A percentile compares a stretch with the other conserved stretches of the same genome.
Conservation (phyloP, 2,888 invertebrate species). For the Aphrophora alni region DNA sequence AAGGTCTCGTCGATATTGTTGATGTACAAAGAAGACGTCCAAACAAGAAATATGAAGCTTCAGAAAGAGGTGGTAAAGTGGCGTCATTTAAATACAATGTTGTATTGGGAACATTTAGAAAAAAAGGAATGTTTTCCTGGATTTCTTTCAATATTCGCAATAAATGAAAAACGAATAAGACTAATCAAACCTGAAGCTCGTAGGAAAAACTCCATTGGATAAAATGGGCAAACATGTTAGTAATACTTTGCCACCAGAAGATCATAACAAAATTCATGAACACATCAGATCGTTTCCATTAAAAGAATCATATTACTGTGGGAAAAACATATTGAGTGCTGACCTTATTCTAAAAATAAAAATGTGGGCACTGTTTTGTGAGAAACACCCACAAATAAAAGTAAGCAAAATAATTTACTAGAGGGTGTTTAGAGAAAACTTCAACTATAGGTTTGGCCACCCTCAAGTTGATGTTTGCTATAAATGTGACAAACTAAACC, state of each 20-base stretch:
- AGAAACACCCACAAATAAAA: conserved; percentile 9
- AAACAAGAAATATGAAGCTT: too few species aligned
- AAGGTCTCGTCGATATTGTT: too few species aligned
- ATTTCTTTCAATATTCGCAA: too few species aligned
- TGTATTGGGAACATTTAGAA: too few species aligned
- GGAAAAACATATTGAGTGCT: conserved; percentile 28
- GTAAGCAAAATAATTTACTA: conserved; percentile 30
- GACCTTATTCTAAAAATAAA: conserved; percentile 11
- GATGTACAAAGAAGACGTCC: too few species aligned
- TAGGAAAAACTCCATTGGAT: conserved; percentile 22
- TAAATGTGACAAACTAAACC: conserved; percentile 39
- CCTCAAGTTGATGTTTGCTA: conserved; percentile 41
- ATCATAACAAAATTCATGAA: background rate
- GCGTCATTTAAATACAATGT: too few species aligned
- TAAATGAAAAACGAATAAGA: background rate
- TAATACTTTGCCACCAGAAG: background rate
- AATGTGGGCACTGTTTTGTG: conserved; percentile 15
- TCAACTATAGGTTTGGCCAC: conserved; percentile 41
- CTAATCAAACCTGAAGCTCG: conserved; percentile 18
- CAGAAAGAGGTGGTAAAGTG: too few species aligned
- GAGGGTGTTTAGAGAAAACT: conserved; percentile 25
- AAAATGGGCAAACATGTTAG: conserved; percentile 31
- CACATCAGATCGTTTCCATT: conserved; percentile 39
- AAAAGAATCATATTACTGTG: conserved; percentile 35
- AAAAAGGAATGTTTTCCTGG: too few species aligned